Evolutionary conservation across 2,888 invertebrate species (phyloP).

Genomic region (Deilephila porcellus): DNA sequence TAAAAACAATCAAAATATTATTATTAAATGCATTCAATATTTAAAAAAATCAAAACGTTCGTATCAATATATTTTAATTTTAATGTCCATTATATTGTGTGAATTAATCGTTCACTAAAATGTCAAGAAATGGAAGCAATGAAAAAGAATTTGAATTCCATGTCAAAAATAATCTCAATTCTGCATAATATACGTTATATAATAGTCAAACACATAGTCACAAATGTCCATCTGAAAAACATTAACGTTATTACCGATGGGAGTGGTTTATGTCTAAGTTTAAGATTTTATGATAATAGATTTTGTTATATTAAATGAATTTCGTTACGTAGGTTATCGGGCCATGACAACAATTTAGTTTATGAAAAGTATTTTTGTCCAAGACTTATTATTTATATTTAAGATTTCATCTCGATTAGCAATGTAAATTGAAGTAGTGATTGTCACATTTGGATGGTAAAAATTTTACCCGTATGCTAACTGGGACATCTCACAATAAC

Average conservation of each 20-base stretch:
- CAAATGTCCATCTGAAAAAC: constrained; percentile 71
- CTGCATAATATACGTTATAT: constrained; percentile 63
- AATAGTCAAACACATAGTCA: constrained; percentile 79
- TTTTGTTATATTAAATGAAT: constrained; percentile 72
- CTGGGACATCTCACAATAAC: constrained; percentile 17
- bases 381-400: constrained; percentile 76
- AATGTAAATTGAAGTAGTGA: constrained; percentile 27
- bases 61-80: constrained; percentile 19
- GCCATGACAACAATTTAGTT: constrained; percentile 79
- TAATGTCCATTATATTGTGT: not conserved
- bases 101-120: not conserved
- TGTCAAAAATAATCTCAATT: constrained; percentile 57
- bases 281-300: constrained; percentile 70
- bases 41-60: not conserved
- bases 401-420: constrained; percentile 49
- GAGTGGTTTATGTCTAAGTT: constrained; percentile 78
- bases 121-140: constrained; percentile 58
- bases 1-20: not conserved
- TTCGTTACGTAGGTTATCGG: constrained; percentile 78
- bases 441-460: constrained; percentile 24
- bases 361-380: constrained; percentile 74
- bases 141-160: constrained; percentile 64
- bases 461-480: constrained; percentile 16
- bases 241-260: constrained; percentile 76
- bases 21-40: constrained; percentile 3